Evolutionary conservation across 2,797 vertebrate genomes (phyloP).

Genomic region (Sus cebifrons): DNA sequence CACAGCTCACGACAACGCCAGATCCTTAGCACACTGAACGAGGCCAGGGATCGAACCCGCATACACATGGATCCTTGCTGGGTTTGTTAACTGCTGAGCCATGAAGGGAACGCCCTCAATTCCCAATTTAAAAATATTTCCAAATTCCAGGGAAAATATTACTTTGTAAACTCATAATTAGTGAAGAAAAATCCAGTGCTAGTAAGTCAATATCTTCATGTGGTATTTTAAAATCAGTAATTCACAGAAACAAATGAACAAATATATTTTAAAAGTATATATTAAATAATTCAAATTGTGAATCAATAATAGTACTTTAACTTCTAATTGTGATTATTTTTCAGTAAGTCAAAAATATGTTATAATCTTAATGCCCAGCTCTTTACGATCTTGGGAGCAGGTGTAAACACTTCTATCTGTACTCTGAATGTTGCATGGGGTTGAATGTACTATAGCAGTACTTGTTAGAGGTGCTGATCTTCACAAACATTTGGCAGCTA

Average conservation of each 20-base stretch:
- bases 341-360: constrained; percentile 35
- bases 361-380: neutral
- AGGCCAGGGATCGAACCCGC: no score
- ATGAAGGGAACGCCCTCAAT: neutral
- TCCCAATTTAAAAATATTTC: constrained; percentile 31
- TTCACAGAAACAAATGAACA: constrained; percentile 55
- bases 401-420: neutral
- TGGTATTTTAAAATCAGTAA: neutral
- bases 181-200: constrained; percentile 25
- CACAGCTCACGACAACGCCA: no score
- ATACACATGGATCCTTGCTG: no score
- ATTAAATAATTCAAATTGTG: constrained; percentile 25
- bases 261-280: constrained; percentile 8
- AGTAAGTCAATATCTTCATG: constrained; percentile 22
- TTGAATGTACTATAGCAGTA: neutral
- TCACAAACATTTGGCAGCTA: neutral
- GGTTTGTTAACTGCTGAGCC: no score
- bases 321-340: constrained; percentile 64
- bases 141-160: neutral
- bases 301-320: constrained; percentile 50
- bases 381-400: neutral
- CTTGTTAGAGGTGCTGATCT: neutral
- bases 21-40: no score
- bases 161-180: neutral
- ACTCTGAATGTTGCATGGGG: neutral